These are phyloP conservation scores for Cetoscarus ocellatus DNA, from an alignment of 2,797 vertebrate genomes.

Conservation along the genomic window DNA sequence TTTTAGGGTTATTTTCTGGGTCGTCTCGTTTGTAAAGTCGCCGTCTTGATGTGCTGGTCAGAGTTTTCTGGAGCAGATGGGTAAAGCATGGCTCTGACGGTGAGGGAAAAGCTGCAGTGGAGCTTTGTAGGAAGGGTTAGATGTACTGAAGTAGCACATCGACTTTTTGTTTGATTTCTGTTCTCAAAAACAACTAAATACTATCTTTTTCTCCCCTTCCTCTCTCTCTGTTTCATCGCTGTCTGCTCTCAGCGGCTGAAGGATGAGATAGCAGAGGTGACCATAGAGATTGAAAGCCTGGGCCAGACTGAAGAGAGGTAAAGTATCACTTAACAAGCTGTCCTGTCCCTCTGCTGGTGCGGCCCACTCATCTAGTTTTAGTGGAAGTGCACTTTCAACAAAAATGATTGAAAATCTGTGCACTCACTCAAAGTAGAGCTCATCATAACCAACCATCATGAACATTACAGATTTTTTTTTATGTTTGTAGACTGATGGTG, in stretches of 20 bases:
- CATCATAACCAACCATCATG: no score
- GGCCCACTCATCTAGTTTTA: slow-evolving; percentile 29
- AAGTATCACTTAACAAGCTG: slow-evolving; percentile 53
- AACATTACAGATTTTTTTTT: no score
- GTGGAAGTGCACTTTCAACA: slow-evolving; percentile 9
- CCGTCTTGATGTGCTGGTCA: slow-evolving; percentile 10
- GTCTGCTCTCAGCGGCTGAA: slow-evolving; percentile 89
- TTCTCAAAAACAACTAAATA: neutral
- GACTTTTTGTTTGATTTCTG: neutral
- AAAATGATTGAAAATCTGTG: neutral
- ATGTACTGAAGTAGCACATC: slow-evolving; percentile 36
- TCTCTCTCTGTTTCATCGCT: neutral
- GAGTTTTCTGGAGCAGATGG: slow-evolving; percentile 21
- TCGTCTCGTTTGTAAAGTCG: slow-evolving; percentile 13
- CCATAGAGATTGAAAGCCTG: slow-evolving; percentile 96
- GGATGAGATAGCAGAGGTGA: slow-evolving; percentile 99
- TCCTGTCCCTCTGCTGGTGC: slow-evolving; percentile 8
- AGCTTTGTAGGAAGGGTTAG: slow-evolving; percentile 30
- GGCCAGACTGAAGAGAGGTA: slow-evolving; percentile 96
- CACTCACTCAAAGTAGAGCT: no score
- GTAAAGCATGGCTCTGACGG: slow-evolving; percentile 9
- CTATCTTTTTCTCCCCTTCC: neutral
- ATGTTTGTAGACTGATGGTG: no score
- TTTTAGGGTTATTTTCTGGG: slow-evolving; percentile 41
- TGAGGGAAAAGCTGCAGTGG: slow-evolving; percentile 35